A percentile compares a stretch with the other conserved stretches of the same genome.
phyloP scores from a whole-genome alignment of 1,140 invertebrate species.

The Drosophila virilis region DNA sequence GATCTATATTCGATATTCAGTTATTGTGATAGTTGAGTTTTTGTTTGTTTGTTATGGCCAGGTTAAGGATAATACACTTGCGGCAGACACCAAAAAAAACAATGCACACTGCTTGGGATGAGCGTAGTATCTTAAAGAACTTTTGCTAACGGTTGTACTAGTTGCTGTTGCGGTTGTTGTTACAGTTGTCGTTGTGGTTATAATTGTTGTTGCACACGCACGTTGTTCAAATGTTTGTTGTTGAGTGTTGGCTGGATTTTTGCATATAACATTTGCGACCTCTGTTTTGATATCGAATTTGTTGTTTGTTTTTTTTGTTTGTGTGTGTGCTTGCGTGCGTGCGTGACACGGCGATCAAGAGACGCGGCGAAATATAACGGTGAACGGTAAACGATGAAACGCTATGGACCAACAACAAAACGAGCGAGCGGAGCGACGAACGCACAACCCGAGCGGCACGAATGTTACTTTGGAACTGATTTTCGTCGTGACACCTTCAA shows the following conservation, averaged over 20 bases:
- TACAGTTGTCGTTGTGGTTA: constrained; percentile 17
- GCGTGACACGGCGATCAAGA: constrained; percentile 42
- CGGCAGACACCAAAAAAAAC: constrained; percentile 40
- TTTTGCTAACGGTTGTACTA: constrained; percentile 13
- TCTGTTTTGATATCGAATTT: constrained; percentile 31
- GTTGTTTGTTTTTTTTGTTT: neutral
- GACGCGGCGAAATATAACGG: constrained; percentile 48
- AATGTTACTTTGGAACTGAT: constrained; percentile 76
- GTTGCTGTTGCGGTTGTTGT: constrained; percentile 10
- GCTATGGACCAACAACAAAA: constrained; percentile 47
- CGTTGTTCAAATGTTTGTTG: constrained; percentile 17
- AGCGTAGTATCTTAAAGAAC: constrained; percentile 27
- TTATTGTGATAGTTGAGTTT: constrained; percentile 14
- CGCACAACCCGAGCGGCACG: constrained; percentile 74
- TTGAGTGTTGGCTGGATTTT: constrained; percentile 1
- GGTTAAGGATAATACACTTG: constrained; percentile 20
- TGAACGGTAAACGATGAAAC: constrained; percentile 34
- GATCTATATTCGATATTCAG: constrained; percentile 11
- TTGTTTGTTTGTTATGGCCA: constrained; percentile 9
- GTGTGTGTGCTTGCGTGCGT: constrained; percentile 6
- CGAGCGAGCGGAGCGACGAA: constrained; percentile 60
- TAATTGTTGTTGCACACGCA: constrained; percentile 16
- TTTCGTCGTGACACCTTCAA: constrained; percentile 68
- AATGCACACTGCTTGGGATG: constrained; percentile 19
- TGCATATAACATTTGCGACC: constrained; percentile 27